Conservation (phyloP, 2,113 vertebrate species). For the Ictalurus furcatus region DNA sequence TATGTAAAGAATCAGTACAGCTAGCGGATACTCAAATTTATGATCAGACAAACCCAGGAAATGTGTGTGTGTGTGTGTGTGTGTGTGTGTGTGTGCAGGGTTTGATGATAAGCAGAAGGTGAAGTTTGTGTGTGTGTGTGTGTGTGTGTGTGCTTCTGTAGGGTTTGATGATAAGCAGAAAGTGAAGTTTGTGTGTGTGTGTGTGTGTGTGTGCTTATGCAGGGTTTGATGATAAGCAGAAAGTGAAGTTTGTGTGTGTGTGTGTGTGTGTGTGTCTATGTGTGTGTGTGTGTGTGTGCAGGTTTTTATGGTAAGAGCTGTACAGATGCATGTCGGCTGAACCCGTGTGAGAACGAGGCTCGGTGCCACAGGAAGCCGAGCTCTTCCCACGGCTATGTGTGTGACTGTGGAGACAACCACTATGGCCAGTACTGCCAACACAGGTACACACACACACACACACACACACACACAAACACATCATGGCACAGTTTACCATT, state of each 20-base stretch:
- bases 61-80: background rate
- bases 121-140: background rate
- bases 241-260: background rate
- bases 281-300: constrained; percentile 53
- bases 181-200: background rate
- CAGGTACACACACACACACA: constrained; percentile 75
- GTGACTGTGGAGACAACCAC: constrained; percentile 87
- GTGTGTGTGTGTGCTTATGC: constrained; percentile 20
- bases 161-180: constrained; percentile 83
- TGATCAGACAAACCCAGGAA: background rate
- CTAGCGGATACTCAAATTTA: background rate
- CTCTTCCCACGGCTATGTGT: constrained; percentile 85
- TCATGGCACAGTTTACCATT: no score
- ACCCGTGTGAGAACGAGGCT: constrained; percentile 94
- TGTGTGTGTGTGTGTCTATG: background rate
- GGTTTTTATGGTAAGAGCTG: constrained; percentile 91
- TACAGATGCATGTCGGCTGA: constrained; percentile 87
- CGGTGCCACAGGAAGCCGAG: constrained; percentile 84
- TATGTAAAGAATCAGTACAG: background rate
- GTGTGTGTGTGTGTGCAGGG: constrained; percentile 66
- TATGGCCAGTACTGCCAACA: constrained; percentile 96
- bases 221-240: constrained; percentile 85
- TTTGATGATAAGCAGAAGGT: constrained; percentile 78
- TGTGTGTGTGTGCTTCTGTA: constrained; percentile 50
- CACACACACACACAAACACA: constrained; percentile 26